Conservation (phyloP, 2,888 invertebrate species). For the Mythimna lalbum region DNA sequence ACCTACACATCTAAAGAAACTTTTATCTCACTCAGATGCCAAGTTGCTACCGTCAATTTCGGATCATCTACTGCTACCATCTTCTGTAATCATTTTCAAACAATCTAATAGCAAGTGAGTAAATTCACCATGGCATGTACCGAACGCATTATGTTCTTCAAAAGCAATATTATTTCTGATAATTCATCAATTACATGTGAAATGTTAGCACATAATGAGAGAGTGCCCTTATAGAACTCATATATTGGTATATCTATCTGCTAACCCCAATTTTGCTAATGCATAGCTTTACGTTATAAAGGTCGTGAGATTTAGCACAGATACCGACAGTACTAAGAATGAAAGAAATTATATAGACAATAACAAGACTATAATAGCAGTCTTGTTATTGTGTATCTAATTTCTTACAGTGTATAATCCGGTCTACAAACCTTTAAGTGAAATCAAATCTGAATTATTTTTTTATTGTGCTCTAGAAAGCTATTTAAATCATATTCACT, state of each 20-base stretch:
- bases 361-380: slow-evolving; percentile 16
- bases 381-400: neutral
- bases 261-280: slow-evolving; percentile 53
- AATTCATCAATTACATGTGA: slow-evolving; percentile 33
- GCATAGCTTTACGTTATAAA: slow-evolving; percentile 30
- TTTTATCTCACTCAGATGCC: neutral
- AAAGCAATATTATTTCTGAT: slow-evolving; percentile 27
- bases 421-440: slow-evolving; percentile 14
- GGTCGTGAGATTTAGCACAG: slow-evolving; percentile 63
- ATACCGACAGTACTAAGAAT: slow-evolving; percentile 20
- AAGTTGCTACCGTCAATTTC: neutral
- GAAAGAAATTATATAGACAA: slow-evolving; percentile 35
- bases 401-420: slow-evolving; percentile 8
- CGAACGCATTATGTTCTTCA: slow-evolving; percentile 7
- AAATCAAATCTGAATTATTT: slow-evolving; percentile 17
- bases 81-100: slow-evolving; percentile 2
- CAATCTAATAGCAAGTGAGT: slow-evolving; percentile 10
- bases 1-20: neutral
- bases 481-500: slow-evolving; percentile 9
- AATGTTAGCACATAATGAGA: slow-evolving; percentile 34
- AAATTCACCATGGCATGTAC: neutral
- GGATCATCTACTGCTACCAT: neutral
- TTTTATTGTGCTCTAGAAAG: slow-evolving; percentile 6
- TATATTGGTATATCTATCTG: slow-evolving; percentile 30
- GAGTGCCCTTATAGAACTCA: slow-evolving; percentile 50